Conservation (phyloP, 2,797 vertebrate species). For the Gallinago stenura region DNA sequence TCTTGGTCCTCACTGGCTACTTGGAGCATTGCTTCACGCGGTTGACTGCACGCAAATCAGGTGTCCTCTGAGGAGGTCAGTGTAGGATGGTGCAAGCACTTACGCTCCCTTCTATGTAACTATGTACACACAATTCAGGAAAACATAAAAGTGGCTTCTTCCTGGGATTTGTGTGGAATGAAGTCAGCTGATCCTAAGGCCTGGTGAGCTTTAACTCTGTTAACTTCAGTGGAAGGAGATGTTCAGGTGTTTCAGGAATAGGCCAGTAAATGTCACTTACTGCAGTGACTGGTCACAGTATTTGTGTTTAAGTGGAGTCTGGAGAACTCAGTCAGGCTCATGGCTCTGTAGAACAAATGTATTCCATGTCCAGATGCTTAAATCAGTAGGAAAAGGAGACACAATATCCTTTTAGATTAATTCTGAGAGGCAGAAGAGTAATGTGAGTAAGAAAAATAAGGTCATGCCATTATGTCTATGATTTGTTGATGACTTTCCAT, state of each 20-base stretch:
- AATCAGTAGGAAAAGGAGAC: not conserved
- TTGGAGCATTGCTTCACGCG: fast-evolving
- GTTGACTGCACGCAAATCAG: not conserved
- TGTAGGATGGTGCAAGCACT: not conserved
- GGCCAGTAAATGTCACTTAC: not conserved
- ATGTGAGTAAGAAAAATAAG: not conserved
- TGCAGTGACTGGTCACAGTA: not conserved
- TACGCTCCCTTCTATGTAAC: not conserved
- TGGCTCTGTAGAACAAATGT: not conserved
- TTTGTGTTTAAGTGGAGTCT: not conserved
- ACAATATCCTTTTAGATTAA: not conserved
- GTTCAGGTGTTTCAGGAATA: not conserved
- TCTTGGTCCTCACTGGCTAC: not conserved
- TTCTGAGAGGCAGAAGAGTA: not conserved
- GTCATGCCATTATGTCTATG: not conserved
- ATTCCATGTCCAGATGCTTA: not conserved
- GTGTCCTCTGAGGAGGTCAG: not conserved
- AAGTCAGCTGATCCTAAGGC: not conserved
- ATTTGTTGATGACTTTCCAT: not conserved
- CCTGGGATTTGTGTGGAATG: not conserved
- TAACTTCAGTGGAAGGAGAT: not conserved
- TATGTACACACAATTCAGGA: not conserved
- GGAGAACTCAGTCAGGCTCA: not conserved
- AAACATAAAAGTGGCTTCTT: not conserved
- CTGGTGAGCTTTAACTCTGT: not conserved